phyloP scores from a whole-genome alignment of 2,797 vertebrate species.

The Anas flavirostris region DNA sequence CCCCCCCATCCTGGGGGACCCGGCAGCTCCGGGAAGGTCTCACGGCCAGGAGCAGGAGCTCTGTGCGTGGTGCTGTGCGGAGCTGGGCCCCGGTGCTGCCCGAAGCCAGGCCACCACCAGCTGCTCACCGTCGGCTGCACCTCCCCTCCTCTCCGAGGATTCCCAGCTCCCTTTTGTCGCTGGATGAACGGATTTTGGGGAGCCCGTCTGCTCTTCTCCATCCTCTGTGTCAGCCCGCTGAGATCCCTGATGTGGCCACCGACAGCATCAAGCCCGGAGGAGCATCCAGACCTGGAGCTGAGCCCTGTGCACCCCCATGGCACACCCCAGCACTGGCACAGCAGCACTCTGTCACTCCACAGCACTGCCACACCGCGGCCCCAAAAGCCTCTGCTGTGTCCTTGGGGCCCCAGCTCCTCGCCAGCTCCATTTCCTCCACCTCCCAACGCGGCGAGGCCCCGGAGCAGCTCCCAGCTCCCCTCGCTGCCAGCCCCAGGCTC shows the following conservation, averaged over 20 bases:
- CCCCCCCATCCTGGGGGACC: background rate
- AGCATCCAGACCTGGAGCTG: background rate
- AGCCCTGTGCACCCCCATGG: fast-evolving
- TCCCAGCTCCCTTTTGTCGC: background rate
- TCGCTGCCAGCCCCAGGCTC: background rate
- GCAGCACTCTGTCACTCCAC: background rate
- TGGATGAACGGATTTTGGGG: background rate
- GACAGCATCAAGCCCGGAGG: fast-evolving
- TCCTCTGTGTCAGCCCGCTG: background rate
- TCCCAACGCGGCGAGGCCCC: background rate
- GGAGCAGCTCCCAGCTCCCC: fast-evolving
- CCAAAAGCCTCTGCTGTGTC: fast-evolving
- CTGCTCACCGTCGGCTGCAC: background rate
- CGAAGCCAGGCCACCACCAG: background rate
- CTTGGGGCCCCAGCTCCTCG: background rate
- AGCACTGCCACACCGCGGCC: too few relatives aligned
- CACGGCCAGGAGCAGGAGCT: background rate
- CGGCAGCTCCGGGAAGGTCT: too few relatives aligned
- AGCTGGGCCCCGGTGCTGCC: background rate
- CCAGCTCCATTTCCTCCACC: fast-evolving
- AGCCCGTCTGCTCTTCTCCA: background rate
- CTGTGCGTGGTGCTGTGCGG: background rate
- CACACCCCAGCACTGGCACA: too few relatives aligned
- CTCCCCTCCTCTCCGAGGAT: background rate
- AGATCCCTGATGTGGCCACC: background rate